Base-by-base conservation (phyloP, 2,888 invertebrate genomes). In the Drepana falcataria region DNA sequence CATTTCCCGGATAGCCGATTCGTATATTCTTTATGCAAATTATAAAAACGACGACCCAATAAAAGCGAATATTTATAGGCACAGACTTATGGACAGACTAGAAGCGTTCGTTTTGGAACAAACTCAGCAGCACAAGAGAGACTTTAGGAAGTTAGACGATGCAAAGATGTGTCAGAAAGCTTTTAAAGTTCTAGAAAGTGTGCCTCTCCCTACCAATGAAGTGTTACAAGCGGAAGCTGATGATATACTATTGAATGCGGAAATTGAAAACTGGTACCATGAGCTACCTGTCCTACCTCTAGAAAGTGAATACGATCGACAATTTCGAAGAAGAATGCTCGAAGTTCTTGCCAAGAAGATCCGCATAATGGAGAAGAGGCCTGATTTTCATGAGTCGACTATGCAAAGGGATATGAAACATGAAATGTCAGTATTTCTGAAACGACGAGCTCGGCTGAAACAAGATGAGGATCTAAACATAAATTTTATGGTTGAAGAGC, bases 261-360 rank as follows among this genome's bases (percentile, higher is more conserved):
- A 83, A 63, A 68, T 87, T 9, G 76, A 81, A 35, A 65, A 76
- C 49, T 83, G 83, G 81, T 77, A 77, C 56, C 68, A 63, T 35
- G 70, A 72, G 52, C 65, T 84, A 47, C 80, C 80, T 4, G 57
- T 73, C 0, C 47, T 54, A 9, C 59, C 66, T 41, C 58, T 65
- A 41, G 48, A 59, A 40, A 69, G 70, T 35, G 62, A 64, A 44
- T 53, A 57, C 37, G 70, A 77, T 40, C 60, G 60, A 7, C 44
- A 9, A 44, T 53, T 75, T 7, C 65, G 70, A 47, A 73, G 64
- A 55, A 71, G 69, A 40, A 59, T 69, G 52, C 68, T 73, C 55
- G 75, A 76, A 63, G 53, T 69, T 41, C 56, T 84, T 7, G 69
- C 74, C 3, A 72, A 71, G 53, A 75, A 71, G 59, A 58, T 84